Percentiles rank a stretch among this genome's conserved stretches.
phyloP scores from a whole-genome alignment of 2,113 vertebrate genomes.

The Synchiropus splendidus region DNA sequence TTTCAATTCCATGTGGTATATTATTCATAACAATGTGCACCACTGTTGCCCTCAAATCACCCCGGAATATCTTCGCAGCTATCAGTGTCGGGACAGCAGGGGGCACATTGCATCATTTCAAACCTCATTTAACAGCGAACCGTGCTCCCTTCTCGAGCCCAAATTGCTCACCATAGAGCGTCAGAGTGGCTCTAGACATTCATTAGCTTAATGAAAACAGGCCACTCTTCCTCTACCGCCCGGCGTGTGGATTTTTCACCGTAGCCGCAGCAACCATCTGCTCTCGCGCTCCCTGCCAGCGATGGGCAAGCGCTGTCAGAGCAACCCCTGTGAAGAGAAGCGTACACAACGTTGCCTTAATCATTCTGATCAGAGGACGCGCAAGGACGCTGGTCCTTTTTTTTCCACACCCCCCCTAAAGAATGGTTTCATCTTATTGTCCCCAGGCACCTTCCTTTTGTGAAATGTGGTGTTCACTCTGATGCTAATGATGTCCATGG shows the following conservation, averaged over 20 bases:
- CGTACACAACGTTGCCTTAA: conserved; percentile 42
- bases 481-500: conserved; percentile 35
- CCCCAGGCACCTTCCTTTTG: conserved; percentile 14
- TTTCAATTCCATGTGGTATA: too few relatives aligned
- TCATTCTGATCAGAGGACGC: conserved; percentile 40
- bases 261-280: conserved; percentile 63
- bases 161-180: conserved; percentile 60
- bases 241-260: conserved; percentile 37
- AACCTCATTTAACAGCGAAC: conserved; percentile 67
- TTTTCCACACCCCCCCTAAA: not conserved
- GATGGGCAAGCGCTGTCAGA: conserved; percentile 61
- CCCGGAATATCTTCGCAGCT: conserved; percentile 29
- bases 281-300: conserved; percentile 61
- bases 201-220: conserved; percentile 75
- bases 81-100: conserved; percentile 46
- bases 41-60: conserved; percentile 23
- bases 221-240: conserved; percentile 61
- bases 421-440: conserved; percentile 10
- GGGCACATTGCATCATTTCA: conserved; percentile 63
- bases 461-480: conserved; percentile 19
- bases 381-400: conserved; percentile 29
- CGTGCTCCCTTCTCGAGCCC: conserved; percentile 51
- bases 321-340: conserved; percentile 34
- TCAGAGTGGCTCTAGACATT: conserved; percentile 65
- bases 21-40: conserved; percentile 1